A percentile compares a stretch with the other conserved stretches of the same genome.
phyloP scores from a whole-genome alignment of 2,888 invertebrate genomes.

The Physocephala rufipes region DNA sequence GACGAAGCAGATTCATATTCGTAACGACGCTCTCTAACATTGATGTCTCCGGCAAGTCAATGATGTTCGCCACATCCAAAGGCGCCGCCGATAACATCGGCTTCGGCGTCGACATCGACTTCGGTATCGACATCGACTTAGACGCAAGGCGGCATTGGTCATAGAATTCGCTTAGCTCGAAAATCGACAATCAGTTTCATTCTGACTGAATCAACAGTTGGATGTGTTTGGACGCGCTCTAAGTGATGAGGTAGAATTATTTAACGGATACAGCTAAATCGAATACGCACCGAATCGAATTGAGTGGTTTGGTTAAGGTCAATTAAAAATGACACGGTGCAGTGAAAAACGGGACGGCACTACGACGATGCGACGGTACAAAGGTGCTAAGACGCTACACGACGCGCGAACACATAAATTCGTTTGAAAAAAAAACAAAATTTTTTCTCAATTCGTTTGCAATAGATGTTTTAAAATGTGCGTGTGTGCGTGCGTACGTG shows the following conservation, averaged over 20 bases:
- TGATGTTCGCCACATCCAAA: not conserved
- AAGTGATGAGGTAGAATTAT: constrained; percentile 18
- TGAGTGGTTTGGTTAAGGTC: not conserved
- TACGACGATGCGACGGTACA: too few relatives aligned
- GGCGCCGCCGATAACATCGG: not conserved
- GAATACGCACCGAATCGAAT: constrained; percentile 15
- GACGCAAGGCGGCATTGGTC: constrained; percentile 9
- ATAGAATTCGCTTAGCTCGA: constrained; percentile 48
- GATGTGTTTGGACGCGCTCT: constrained; percentile 44
- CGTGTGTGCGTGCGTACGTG: not conserved
- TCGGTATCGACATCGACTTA: not conserved
- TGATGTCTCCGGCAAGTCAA: too few relatives aligned
- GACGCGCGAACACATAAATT: not conserved
- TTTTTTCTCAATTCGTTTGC: not conserved
- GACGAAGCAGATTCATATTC: too few relatives aligned
- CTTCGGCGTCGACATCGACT: not conserved
- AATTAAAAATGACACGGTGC: not conserved
- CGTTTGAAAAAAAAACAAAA: too few relatives aligned
- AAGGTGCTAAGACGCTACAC: too few relatives aligned
- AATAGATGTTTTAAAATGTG: not conserved
- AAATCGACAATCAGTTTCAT: constrained; percentile 58
- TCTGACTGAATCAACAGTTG: constrained; percentile 53
- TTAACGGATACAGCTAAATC: too few relatives aligned
- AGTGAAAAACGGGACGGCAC: not conserved
- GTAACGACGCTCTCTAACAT: too few relatives aligned